phyloP scores from a whole-genome alignment of 30 jellyfish, hydroid and myxozoan species.

The Clytia hemisphaerica region DNA sequence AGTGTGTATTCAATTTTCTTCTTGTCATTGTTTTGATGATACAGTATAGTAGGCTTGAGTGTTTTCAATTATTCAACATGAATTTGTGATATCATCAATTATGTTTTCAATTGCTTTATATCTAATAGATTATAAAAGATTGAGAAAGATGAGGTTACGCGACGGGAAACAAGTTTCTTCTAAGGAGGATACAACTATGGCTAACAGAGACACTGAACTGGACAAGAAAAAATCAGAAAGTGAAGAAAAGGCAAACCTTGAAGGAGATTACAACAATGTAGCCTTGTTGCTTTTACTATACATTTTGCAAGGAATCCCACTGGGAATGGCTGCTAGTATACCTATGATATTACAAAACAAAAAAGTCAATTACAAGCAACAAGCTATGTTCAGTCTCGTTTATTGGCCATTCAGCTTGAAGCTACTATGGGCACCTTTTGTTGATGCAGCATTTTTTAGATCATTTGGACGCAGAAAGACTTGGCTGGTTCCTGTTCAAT shows the following conservation, averaged over 20 bases:
- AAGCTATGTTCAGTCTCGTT: slow-evolving; percentile 91
- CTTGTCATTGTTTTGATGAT: too few species aligned
- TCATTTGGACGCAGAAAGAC: slow-evolving; percentile 87
- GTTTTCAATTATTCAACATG: background rate
- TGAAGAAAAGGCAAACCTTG: slow-evolving; percentile 22
- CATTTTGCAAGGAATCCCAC: slow-evolving; percentile 93
- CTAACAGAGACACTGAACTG: background rate
- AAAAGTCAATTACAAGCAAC: slow-evolving; percentile 66
- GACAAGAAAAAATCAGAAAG: slow-evolving; percentile 2
- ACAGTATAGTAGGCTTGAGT: too few species aligned
- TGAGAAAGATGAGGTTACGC: slow-evolving; percentile 28
- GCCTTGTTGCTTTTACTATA: slow-evolving; percentile 59
- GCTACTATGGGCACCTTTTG: slow-evolving; percentile 99
- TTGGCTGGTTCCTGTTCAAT: slow-evolving; percentile 96
- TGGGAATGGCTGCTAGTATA: slow-evolving; percentile 94
- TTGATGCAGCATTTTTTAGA: slow-evolving; percentile 70
- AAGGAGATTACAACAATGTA: slow-evolving; percentile 61
- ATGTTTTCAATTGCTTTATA: too few species aligned
- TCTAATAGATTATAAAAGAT: too few species aligned
- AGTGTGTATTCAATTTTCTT: too few species aligned
- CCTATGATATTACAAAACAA: slow-evolving; percentile 94
- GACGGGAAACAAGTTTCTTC: slow-evolving; percentile 2
- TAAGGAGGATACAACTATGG: background rate
- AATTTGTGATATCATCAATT: too few species aligned
- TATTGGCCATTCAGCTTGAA: slow-evolving; percentile 97